Base-by-base conservation (phyloP, 1,140 invertebrate genomes). In the Bombus haemorrhoidalis region DNA sequence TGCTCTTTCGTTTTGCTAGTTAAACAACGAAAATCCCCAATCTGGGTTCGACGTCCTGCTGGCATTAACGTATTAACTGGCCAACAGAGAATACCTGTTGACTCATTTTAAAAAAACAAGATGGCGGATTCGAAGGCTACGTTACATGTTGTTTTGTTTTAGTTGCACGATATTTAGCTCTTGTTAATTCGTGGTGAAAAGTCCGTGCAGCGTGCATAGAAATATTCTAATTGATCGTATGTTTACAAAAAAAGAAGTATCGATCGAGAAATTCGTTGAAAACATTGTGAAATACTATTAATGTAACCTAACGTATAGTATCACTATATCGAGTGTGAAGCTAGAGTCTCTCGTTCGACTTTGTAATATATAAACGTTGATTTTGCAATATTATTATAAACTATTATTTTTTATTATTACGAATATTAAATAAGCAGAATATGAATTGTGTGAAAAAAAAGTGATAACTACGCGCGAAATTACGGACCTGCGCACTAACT, bases 101-200 rank as follows among this genome's bases (percentile, higher is more conserved):
- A 89, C 76, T 76, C 80, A 72, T 68, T 76, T 64, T 85, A 87
- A 66, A 64, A 86, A 76, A 76, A 86, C 88, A 89, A 89, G 62
- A 89, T 89, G 88, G 87, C 87, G 53, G 72, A 79, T 39, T 57
- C 69, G 76, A 64, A 73, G 62, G 74, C 78, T 80, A 37, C 34
- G 22, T 47, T 59, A 10, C 32, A 37, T 75, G 86, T 89, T 83
- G 83, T 86, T 88, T 89, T 86, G 84, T 71, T 81, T 89, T 89
- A 15, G 32, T 68, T 81, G 43, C 15, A 28, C 59, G 18, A 15
- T 34, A 43, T 81, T 85, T 74, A 53, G 43, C 6, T 43, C 22
- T 59, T 9, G 13, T 68, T n/a, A 73, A 59, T 73, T 39, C 6
- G 34, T 22, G 2, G 41, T 73, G 57, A 73, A 39, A 64, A 81